phyloP scores from a whole-genome alignment of 2,797 vertebrate genomes.

The Myotis planiceps region DNA sequence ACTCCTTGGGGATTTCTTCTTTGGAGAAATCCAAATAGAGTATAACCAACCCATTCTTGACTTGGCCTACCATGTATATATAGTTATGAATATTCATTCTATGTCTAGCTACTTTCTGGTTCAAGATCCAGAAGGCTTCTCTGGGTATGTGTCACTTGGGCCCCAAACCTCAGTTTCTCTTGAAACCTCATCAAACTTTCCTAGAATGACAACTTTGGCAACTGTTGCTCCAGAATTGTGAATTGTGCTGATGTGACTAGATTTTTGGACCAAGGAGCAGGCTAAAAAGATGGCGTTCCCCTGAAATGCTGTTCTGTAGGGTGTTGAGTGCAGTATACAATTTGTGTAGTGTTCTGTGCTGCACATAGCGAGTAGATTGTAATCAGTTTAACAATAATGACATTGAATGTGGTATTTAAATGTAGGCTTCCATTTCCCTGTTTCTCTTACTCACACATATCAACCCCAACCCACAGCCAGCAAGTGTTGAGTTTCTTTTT shows the following conservation, averaged over 20 bases:
- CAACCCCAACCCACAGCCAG: conserved; percentile 16
- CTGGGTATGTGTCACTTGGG: not conserved
- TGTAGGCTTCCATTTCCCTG: conserved; percentile 58
- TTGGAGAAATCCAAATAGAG: not conserved
- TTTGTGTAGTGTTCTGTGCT: conserved; percentile 63
- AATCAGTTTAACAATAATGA: not conserved
- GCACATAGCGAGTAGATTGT: not conserved
- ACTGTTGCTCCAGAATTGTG: not conserved
- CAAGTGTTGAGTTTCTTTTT: conserved; percentile 68
- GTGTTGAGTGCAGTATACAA: conserved; percentile 46
- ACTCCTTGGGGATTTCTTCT: not conserved
- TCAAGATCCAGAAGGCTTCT: not conserved
- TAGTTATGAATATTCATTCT: not conserved
- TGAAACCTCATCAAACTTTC: not conserved
- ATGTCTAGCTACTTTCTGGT: not conserved
- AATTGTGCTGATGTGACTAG: conserved; percentile 28
- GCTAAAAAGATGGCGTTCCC: conserved; percentile 58
- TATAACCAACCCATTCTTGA: not conserved
- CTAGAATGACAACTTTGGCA: not conserved
- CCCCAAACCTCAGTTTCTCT: not conserved
- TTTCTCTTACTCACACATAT: conserved; percentile 65
- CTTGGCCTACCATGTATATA: not conserved
- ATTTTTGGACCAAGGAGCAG: conserved; percentile 50
- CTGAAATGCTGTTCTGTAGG: conserved; percentile 64
- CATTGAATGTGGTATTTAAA: conserved; percentile 55